A percentile compares a stretch with the other conserved stretches of the same genome.
These are phyloP conservation scores for Macrobrachium nipponense DNA, from an alignment of 1,140 invertebrate species.

Conservation along the genomic window DNA sequence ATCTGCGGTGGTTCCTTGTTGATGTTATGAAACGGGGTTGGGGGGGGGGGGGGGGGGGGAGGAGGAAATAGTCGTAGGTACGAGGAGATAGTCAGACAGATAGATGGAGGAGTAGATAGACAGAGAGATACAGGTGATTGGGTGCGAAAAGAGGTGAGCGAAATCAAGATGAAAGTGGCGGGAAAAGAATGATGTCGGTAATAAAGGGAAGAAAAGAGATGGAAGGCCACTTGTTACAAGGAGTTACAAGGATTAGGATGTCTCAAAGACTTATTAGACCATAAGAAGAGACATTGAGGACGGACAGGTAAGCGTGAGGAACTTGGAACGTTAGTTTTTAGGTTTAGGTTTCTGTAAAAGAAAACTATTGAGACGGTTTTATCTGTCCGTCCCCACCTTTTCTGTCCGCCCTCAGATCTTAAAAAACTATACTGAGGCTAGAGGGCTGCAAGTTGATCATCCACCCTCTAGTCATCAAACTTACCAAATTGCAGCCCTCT, in stretches of 20 bases:
- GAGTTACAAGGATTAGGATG: too few relatives aligned
- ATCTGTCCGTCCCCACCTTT: too few relatives aligned
- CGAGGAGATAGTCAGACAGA: not conserved
- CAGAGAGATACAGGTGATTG: not conserved
- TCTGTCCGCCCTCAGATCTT: too few relatives aligned
- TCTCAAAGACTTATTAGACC: too few relatives aligned
- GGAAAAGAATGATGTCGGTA: not conserved
- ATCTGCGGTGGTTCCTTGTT: too few relatives aligned
- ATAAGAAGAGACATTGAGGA: too few relatives aligned
- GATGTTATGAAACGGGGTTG: not conserved
- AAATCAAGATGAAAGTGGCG: not conserved
- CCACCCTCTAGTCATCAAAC: too few relatives aligned
- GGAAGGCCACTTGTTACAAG: not conserved
- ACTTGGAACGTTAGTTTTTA: not conserved
- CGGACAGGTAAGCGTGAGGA: not conserved
- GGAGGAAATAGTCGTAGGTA: not conserved
- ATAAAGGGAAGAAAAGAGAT: not conserved
- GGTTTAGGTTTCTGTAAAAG: too few relatives aligned
- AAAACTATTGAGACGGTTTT: too few relatives aligned
- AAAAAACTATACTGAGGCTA: too few relatives aligned
- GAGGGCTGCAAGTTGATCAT: too few relatives aligned
- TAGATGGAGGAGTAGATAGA: constrained; percentile 16
- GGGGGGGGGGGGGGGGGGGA: not conserved
- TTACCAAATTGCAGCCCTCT: too few relatives aligned
- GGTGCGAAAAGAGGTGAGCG: not conserved